Percentiles rank a stretch among this genome's conserved stretches.
These are phyloP conservation scores for Bolinopsis microptera DNA, from an alignment of 37 sponge, comb jelly and placozoan genomes.

Conservation along the genomic window DNA sequence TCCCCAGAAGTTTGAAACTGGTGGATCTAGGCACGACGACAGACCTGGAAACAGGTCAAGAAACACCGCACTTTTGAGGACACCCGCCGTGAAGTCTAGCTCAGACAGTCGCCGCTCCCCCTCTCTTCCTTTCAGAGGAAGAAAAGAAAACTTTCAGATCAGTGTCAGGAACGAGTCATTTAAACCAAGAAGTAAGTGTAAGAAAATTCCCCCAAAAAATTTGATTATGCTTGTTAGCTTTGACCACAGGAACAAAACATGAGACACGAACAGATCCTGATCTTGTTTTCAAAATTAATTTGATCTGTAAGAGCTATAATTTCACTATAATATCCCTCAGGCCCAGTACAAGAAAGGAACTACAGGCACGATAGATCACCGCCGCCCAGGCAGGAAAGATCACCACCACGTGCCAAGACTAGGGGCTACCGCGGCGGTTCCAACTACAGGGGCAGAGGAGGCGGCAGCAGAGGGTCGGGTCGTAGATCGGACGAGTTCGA, in stretches of 20 bases:
- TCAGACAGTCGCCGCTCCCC: neutral
- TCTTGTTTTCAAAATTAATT: too few relatives aligned
- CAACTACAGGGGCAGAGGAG: neutral
- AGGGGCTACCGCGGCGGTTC: neutral
- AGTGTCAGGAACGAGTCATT: constrained; percentile 52
- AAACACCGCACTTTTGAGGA: neutral
- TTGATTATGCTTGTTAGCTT: neutral
- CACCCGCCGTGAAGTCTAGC: neutral
- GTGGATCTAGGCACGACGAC: neutral
- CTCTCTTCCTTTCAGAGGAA: neutral
- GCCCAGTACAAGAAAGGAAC: neutral
- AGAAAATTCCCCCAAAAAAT: neutral
- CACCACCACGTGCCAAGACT: neutral
- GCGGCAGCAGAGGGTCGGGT: neutral
- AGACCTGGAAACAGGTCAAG: neutral
- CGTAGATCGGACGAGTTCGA: neutral
- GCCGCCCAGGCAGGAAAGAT: neutral
- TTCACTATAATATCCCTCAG: neutral
- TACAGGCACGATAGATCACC: constrained; percentile 4
- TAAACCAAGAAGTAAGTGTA: constrained; percentile 15
- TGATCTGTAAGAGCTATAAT: neutral
- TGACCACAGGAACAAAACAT: too few relatives aligned
- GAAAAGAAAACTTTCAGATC: constrained; percentile 53
- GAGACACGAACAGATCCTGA: too few relatives aligned
- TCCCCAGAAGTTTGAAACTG: neutral